phyloP scores from a whole-genome alignment of 64 coral and sea anemone genomes.

The Cladopsammia gracilis region DNA sequence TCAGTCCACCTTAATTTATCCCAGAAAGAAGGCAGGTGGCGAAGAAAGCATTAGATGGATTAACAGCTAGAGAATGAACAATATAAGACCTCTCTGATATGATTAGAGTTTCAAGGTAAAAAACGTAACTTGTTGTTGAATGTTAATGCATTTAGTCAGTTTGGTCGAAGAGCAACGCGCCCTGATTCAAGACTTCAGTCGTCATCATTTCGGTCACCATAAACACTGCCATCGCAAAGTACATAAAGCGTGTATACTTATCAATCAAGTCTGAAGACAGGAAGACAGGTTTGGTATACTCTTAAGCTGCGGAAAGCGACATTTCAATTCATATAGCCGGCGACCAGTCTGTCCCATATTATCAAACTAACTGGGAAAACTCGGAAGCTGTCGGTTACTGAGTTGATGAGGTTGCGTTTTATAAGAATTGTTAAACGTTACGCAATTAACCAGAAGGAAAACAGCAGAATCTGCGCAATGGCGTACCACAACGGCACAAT shows the following conservation, averaged over 20 bases:
- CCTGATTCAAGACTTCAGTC: not conserved
- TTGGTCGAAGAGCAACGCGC: not conserved
- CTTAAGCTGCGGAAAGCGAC: not conserved
- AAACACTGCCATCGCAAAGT: constrained; percentile 3
- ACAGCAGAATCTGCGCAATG: not conserved
- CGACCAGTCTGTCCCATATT: not conserved
- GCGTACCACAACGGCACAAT: not conserved
- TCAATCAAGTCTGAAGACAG: constrained; percentile 36
- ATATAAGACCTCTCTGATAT: not conserved
- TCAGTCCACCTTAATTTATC: not conserved
- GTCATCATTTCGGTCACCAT: not conserved
- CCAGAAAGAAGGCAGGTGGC: not conserved
- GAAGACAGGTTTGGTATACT: not conserved
- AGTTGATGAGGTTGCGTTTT: no score
- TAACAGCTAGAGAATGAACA: not conserved
- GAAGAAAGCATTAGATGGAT: not conserved
- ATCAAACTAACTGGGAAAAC: not conserved
- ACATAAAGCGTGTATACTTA: not conserved
- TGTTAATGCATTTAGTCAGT: not conserved
- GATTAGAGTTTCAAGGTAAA: not conserved
- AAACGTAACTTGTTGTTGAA: not conserved
- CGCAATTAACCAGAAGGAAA: no score
- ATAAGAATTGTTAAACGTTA: no score
- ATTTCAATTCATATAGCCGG: not conserved
- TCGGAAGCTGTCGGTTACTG: not conserved